A percentile compares a stretch with the other conserved stretches of the same genome.
Evolutionary conservation across 2,888 invertebrate genomes (phyloP).

Genomic region (Anoplius nigerrimus): DNA sequence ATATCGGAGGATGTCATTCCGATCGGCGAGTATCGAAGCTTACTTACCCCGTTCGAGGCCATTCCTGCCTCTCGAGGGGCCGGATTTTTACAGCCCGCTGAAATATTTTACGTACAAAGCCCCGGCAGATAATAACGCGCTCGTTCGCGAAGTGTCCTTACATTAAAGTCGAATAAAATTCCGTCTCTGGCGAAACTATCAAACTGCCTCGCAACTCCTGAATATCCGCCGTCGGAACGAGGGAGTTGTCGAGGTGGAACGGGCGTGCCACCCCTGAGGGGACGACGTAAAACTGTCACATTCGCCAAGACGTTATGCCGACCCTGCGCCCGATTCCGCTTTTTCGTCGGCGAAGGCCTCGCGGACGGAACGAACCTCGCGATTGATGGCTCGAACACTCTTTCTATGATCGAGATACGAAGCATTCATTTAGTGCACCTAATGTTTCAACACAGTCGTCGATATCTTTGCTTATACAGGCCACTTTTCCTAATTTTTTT

Average conservation of each 20-base stretch:
- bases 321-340: neutral
- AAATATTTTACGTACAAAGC: conserved; percentile 37
- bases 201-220: conserved; percentile 27
- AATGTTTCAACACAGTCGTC: too few relatives aligned
- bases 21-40: too few relatives aligned
- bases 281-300: conserved; percentile 10
- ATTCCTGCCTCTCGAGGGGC: neutral
- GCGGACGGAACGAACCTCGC: too few relatives aligned
- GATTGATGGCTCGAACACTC: too few relatives aligned
- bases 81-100: conserved; percentile 33
- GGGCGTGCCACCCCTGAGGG: neutral
- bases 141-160: conserved; percentile 25
- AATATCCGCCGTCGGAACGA: conserved; percentile 21
- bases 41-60: neutral
- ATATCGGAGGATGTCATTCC: too few relatives aligned
- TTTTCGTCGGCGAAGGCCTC: too few relatives aligned
- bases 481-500: too few relatives aligned
- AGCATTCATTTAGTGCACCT: too few relatives aligned
- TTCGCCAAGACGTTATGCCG: conserved; percentile 1
- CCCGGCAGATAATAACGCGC: conserved; percentile 35
- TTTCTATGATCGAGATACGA: too few relatives aligned
- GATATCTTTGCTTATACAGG: too few relatives aligned
- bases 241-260: conserved; percentile 1
- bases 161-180: conserved; percentile 33
- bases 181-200: conserved; percentile 12